phyloP scores from a whole-genome alignment of 2,888 invertebrate genomes.

The Tuta absoluta region DNA sequence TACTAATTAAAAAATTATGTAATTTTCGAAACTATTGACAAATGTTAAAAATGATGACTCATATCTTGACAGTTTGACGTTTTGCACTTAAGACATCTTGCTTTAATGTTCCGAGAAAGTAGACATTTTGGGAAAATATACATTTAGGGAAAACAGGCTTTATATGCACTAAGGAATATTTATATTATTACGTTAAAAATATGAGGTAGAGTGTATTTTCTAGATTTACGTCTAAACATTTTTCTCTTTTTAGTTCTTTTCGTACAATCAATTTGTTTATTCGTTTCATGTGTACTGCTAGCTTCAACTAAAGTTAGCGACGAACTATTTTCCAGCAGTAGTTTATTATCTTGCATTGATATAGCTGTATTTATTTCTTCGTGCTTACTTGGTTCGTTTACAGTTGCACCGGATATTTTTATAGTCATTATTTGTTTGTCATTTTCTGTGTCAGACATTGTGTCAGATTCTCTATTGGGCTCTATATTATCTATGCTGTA shows the following conservation, averaged over 20 bases:
- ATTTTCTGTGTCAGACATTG: background rate
- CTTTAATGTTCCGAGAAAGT: no score
- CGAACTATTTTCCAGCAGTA: constrained; percentile 56
- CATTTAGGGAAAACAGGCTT: no score
- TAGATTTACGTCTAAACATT: background rate
- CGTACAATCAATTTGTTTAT: background rate
- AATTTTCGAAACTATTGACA: no score
- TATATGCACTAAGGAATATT: no score
- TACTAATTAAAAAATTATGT: no score
- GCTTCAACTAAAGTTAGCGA: constrained; percentile 62
- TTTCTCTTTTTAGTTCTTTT: background rate
- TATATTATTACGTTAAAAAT: background rate
- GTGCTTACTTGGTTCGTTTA: constrained; percentile 42
- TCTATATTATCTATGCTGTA: background rate
- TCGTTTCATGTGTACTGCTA: background rate
- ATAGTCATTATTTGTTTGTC: constrained; percentile 37
- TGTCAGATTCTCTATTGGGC: background rate
- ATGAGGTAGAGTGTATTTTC: background rate
- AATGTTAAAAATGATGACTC: no score
- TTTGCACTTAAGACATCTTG: no score
- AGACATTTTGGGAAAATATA: no score
- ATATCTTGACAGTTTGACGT: no score
- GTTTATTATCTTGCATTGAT: constrained; percentile 61
- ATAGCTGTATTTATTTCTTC: constrained; percentile 62
- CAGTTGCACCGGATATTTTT: constrained; percentile 45